These are phyloP conservation scores for Xestia rhomboidea DNA, from an alignment of 2,888 invertebrate genomes.

Conservation along the genomic window DNA sequence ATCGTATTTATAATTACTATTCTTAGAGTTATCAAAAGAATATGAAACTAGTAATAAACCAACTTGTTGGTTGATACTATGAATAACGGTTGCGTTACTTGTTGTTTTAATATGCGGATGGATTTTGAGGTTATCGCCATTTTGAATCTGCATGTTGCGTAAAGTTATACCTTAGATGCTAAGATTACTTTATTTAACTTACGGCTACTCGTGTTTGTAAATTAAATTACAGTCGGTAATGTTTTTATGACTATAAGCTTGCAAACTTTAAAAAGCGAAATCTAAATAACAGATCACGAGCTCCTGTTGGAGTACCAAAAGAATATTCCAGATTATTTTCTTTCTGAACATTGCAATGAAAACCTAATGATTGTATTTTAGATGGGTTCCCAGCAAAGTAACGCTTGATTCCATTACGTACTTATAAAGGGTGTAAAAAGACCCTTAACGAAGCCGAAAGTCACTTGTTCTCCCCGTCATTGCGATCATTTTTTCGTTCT, in stretches of 20 bases:
- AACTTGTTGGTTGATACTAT: constrained; percentile 44
- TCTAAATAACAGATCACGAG: not conserved
- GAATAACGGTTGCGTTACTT: constrained; percentile 53
- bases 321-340: not conserved
- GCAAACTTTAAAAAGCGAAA: constrained; percentile 17
- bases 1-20: constrained; percentile 20
- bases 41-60: constrained; percentile 43
- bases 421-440: too few species aligned
- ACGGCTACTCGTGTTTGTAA: constrained; percentile 18
- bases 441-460: too few species aligned
- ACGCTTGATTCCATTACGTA: too few species aligned
- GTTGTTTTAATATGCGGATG: constrained; percentile 76
- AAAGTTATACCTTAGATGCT: constrained; percentile 49
- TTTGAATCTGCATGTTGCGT: constrained; percentile 71
- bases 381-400: not conserved
- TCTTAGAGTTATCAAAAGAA: constrained; percentile 14
- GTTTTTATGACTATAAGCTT: constrained; percentile 13
- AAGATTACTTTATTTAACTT: constrained; percentile 26
- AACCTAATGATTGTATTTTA: not conserved
- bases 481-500: too few species aligned
- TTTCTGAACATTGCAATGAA: not conserved
- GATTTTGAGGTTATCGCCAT: constrained; percentile 81
- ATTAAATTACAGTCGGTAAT: constrained; percentile 15
- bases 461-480: too few species aligned
- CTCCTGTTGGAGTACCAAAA: not conserved